A percentile compares a stretch with the other conserved stretches of the same genome.
Conservation (phyloP, 1,140 invertebrate genomes). For the Phocides pigmalion region DNA sequence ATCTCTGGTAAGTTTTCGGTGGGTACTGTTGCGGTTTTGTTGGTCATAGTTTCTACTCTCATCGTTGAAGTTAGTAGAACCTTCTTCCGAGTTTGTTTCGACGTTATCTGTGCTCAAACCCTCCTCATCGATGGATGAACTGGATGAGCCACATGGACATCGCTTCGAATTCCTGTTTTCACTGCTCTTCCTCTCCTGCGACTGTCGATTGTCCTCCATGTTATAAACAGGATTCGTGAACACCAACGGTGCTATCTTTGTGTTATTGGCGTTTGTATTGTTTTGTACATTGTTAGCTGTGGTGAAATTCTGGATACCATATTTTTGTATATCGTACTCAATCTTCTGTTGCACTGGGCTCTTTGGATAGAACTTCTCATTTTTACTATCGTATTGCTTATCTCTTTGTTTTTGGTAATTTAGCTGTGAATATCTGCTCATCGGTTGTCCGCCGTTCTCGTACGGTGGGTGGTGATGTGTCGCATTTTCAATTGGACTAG, state of each 20-base stretch:
- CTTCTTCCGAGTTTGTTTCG: conserved; percentile 82
- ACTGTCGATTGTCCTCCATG: conserved; percentile 84
- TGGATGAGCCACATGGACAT: conserved; percentile 81
- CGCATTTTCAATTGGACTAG: conserved; percentile 92
- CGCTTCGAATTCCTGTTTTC: conserved; percentile 79
- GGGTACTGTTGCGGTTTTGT: conserved; percentile 82
- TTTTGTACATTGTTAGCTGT: conserved; percentile 80
- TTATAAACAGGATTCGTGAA: conserved; percentile 95
- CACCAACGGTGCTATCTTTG: conserved; percentile 87
- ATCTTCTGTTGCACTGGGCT: conserved; percentile 82
- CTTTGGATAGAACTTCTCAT: conserved; percentile 80
- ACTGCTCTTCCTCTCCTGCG: conserved; percentile 70
- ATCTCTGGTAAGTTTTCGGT: conserved; percentile 80
- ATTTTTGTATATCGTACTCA: conserved; percentile 82
- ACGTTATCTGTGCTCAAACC: conserved; percentile 83
- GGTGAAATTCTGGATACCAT: conserved; percentile 83
- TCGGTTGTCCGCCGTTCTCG: conserved; percentile 74
- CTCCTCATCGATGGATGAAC: conserved; percentile 84
- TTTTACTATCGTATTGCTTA: conserved; percentile 77
- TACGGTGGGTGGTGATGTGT: conserved; percentile 70
- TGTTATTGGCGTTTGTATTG: conserved; percentile 77
- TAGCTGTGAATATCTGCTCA: conserved; percentile 78
- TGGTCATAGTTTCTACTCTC: conserved; percentile 80
- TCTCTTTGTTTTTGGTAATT: conserved; percentile 81
- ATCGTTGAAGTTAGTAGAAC: conserved; percentile 82